Base-by-base conservation (phyloP, 2,113 vertebrate genomes). In the Notechis scutatus region DNA sequence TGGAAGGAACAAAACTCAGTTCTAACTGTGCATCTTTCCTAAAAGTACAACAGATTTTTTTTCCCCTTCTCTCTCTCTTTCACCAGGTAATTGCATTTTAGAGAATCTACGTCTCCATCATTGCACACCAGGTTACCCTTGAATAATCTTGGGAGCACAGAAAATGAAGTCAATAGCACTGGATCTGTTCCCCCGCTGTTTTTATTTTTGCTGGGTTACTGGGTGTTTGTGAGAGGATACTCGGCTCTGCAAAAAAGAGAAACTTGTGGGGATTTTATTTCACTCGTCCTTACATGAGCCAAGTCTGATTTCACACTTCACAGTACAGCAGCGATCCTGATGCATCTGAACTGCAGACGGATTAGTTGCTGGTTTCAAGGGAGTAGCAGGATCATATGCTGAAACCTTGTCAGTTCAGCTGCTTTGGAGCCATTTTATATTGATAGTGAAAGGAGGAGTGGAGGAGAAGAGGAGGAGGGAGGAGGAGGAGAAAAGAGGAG, bases 81-180 rank as follows among this genome's bases (percentile, higher is more conserved):
- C 42, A 5, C 26, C 23, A 64, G 45, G 86, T 90, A 93, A 93
- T 93, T 57, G 9, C 81, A 61, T 89, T 61, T 15, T 87, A 81
- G 86, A 93, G 69, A 81, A 81, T 81, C 69, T 39, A 39, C 2
- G 6, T 86, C 56, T 90, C 61, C 21, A 69, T n/a, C 11, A 5
- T 4, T 69, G 45, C 89, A 90, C 74, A 90, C 55, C 69, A 64
- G 90, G 92, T 64, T 90, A n/a, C 89, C 74, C 50, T 56, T 93
- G 89, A 90, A 90, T 87, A 93, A 90, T 90, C 89, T 93, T 24
- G 52, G 89, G 56, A 85, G 74, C 89, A 64, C 47, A 87, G 47
- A 87, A 90, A 93, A 90, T 52, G 55, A 93, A 86, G 39, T 54
- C 45, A 56, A 59, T 29, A 21, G 86, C 61, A 90, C 61, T 34